phyloP scores from a whole-genome alignment of 1,140 invertebrate genomes.

The Aleiodes sp. region DNA sequence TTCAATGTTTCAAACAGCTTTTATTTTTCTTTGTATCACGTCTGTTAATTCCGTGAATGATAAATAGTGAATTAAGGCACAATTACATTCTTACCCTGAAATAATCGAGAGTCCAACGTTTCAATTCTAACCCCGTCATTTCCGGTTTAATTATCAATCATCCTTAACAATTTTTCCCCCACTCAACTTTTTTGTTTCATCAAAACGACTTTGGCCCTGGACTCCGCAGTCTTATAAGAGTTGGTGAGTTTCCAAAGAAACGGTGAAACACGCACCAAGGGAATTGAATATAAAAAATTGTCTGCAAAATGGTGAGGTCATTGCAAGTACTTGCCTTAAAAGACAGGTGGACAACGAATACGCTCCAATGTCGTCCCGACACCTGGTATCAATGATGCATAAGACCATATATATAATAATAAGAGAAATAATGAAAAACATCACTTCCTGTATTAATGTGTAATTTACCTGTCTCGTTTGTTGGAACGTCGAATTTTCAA shows the following conservation, averaged over 20 bases:
- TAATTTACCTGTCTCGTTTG: slow-evolving; percentile 25
- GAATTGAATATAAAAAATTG: not conserved
- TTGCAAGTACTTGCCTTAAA: not conserved
- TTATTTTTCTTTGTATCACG: not conserved
- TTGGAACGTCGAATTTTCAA: slow-evolving; percentile 26
- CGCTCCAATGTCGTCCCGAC: not conserved
- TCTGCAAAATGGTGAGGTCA: not conserved
- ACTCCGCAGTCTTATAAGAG: too few relatives aligned
- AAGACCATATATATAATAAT: not conserved
- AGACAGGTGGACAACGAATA: not conserved
- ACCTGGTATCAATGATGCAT: slow-evolving; percentile 6
- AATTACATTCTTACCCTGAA: not conserved
- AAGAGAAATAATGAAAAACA: not conserved
- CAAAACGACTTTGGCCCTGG: not conserved
- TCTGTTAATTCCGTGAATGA: not conserved
- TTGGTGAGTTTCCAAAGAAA: not conserved
- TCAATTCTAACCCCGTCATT: not conserved
- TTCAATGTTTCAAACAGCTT: too few relatives aligned
- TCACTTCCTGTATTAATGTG: not conserved
- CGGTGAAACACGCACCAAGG: not conserved
- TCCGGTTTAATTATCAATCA: not conserved
- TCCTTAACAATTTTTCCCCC: not conserved
- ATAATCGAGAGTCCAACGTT: not conserved
- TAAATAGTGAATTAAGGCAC: not conserved
- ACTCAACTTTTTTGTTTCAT: not conserved